Evolutionary conservation across 2,113 vertebrate genomes (phyloP), one percentile per base, ranked within the genome.

Genomic region (Suncus etruscus): DNA sequence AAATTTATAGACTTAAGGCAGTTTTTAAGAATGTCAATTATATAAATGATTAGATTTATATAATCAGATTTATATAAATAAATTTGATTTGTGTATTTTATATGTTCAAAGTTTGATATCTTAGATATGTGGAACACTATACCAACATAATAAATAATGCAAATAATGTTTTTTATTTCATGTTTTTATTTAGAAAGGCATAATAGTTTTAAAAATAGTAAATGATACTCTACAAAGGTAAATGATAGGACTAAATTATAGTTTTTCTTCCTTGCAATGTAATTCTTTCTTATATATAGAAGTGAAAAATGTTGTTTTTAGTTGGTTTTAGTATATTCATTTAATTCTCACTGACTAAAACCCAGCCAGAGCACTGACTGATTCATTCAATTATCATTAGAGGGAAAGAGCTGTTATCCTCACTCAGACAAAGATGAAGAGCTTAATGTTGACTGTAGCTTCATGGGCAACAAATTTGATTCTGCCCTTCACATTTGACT

Each of bases 21-120:
- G 1, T 24, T 86, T 87, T 47, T 86, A 32, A 86, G 48, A 92
- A 70, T 72, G 66, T 3, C 2, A 81, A 1, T 54, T 32, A 66
- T 24, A 51, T 45, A 75, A 50, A 61, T 61, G 6, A 39, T 39
- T 39, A 39, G 39, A 39, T 39, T 39, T 39, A 61, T 82, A 24
- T 80, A 61, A 80, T n/a, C n/a, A n/a, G n/a, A n/a, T n/a, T n/a
- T 45, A 61, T 82, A 24, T 80, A 61, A 80, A 82, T 92, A 58
- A 58, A 63, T 76, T 61, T 3, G 70, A 69, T 88, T 39, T 47
- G 29, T 77, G 76, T 1, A n/a, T 73, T 85, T 83, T 12, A 80
- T 74, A 61, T 15, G 80, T 69, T 63, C 25, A 65, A 14, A 22
- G 24, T 29, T 11, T 63, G 25, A 61, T 16, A 22, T 61, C 58